Conservation (phyloP, 2,888 invertebrate genomes). For the Capitulum mitella region DNA sequence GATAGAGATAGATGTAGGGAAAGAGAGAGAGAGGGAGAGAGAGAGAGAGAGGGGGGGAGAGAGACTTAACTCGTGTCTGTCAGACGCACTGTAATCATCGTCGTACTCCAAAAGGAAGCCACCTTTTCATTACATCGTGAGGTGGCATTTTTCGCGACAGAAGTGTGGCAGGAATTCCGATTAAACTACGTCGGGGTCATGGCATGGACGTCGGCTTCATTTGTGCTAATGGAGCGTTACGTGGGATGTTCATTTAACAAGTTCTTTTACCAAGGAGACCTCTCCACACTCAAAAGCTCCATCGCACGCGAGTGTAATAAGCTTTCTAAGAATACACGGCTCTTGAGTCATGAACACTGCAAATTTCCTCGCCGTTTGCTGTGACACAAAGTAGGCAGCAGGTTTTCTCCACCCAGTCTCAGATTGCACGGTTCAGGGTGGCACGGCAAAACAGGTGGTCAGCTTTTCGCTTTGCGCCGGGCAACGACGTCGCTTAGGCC, state of each 20-base stretch:
- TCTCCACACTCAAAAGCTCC: too few species aligned
- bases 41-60: constrained; percentile 16
- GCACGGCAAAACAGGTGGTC: too few species aligned
- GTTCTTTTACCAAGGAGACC: neutral
- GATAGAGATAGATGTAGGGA: neutral
- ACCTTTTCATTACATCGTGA: neutral
- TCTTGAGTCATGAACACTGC: too few species aligned
- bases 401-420: too few species aligned
- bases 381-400: too few species aligned
- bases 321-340: too few species aligned
- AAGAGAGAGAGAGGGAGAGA: constrained; percentile 12
- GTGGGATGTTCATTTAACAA: neutral
- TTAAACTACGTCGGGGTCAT: neutral
- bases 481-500: neutral
- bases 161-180: neutral
- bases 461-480: too few species aligned
- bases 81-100: neutral
- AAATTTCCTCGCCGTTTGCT: too few species aligned
- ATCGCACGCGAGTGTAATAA: too few species aligned
- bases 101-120: neutral
- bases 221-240: neutral
- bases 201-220: neutral
- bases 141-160: neutral
- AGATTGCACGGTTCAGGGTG: too few species aligned
- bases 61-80: neutral